Percentiles rank a stretch among this genome's conserved stretches.
phyloP scores from a whole-genome alignment of 2,888 invertebrate species.

The Calameuta pallipes region DNA sequence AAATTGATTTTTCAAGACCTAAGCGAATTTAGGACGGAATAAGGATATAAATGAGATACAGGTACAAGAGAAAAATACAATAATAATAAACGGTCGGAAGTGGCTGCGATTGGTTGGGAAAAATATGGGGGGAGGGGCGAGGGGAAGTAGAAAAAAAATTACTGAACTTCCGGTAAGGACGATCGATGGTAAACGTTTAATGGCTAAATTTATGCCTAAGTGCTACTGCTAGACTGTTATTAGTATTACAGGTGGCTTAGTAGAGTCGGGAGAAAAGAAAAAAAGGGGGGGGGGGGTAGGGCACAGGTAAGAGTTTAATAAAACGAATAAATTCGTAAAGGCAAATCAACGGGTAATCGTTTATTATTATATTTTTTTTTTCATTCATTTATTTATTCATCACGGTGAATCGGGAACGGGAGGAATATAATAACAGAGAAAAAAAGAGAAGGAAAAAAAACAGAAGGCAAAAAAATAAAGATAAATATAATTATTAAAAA shows the following conservation, averaged over 20 bases:
- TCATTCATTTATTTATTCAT: neutral
- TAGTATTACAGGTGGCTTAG: neutral
- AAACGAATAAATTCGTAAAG: neutral
- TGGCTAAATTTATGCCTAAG: neutral
- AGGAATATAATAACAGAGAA: constrained; percentile 9
- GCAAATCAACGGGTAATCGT: neutral
- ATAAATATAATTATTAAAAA: constrained; percentile 6
- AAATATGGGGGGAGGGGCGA: neutral
- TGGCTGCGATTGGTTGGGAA: neutral
- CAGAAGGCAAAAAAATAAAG: constrained; percentile 2
- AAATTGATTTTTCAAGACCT: neutral
- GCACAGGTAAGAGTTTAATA: neutral
- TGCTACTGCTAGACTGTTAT: neutral
- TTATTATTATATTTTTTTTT: neutral
- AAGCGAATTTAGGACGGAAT: neutral
- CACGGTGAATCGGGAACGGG: neutral
- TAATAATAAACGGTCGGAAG: neutral
- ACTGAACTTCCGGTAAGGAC: neutral
- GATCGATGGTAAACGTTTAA: neutral
- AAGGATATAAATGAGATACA: neutral
- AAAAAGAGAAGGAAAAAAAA: constrained; percentile 11
- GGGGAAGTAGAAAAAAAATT: neutral
- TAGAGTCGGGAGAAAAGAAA: neutral
- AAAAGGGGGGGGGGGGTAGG: no score
- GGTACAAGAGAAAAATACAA: neutral